These are phyloP conservation scores for Myripristis jacobus DNA, from an alignment of 2,797 vertebrate species.

Conservation along the genomic window DNA sequence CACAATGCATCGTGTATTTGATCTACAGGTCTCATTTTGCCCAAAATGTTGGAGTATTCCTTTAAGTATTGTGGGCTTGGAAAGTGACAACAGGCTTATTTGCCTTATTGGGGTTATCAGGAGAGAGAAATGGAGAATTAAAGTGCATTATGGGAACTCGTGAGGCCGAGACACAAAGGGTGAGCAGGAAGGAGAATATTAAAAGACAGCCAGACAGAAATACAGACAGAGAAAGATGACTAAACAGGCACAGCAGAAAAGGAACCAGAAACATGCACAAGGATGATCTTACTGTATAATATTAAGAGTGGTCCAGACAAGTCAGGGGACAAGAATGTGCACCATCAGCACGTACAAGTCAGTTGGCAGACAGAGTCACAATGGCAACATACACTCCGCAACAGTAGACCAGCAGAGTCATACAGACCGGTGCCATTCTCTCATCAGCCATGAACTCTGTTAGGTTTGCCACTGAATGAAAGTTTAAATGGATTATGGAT, in stretches of 20 bases:
- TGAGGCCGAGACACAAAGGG: neutral
- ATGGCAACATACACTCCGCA: conserved; percentile 42
- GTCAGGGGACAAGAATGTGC: conserved; percentile 65
- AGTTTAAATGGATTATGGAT: neutral
- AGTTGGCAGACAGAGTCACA: conserved; percentile 42
- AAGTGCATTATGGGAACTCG: neutral
- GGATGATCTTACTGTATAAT: conserved; percentile 43
- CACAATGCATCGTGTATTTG: too few species aligned
- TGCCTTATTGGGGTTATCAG: conserved; percentile 5
- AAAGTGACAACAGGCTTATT: conserved; percentile 2
- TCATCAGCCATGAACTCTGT: neutral
- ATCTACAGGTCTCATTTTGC: too few species aligned
- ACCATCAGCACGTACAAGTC: conserved; percentile 57
- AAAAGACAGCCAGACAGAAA: conserved; percentile 21
- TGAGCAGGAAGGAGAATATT: conserved; percentile 30
- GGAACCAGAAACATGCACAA: conserved; percentile 13
- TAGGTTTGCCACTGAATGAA: neutral
- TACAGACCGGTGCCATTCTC: neutral
- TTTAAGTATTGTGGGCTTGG: too few species aligned
- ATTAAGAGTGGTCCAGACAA: conserved; percentile 46
- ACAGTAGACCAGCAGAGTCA: neutral
- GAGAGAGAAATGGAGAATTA: conserved; percentile 5
- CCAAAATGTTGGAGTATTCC: too few species aligned
- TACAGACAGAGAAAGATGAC: neutral
- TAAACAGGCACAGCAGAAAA: neutral